Evolutionary conservation across 2,113 vertebrate species (phyloP).

Genomic region (Oplegnathus fasciatus): DNA sequence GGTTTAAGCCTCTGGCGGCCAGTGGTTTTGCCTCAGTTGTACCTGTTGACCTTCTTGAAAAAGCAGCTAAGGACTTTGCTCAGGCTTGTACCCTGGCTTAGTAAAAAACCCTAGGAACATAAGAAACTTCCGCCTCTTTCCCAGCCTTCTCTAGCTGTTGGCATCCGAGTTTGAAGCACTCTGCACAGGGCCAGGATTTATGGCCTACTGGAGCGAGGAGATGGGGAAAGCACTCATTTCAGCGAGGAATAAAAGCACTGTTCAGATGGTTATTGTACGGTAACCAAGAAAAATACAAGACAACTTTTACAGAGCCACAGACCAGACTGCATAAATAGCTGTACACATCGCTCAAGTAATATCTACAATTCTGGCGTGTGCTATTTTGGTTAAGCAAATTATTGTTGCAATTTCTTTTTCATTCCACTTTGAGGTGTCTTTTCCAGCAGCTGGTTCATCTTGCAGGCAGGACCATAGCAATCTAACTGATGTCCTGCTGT

Average conservation of each 20-base stretch:
- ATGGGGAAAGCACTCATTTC: conserved; percentile 63
- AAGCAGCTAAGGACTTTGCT: conserved; percentile 46
- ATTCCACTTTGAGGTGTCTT: conserved; percentile 42
- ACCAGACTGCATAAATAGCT: conserved; percentile 63
- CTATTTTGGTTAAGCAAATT: conserved; percentile 47
- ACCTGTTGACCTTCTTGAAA: conserved; percentile 63
- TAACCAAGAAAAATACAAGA: conserved; percentile 75
- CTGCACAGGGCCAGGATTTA: conserved; percentile 67
- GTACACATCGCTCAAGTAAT: conserved; percentile 55
- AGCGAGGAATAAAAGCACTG: conserved; percentile 65
- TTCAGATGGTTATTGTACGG: conserved; percentile 64
- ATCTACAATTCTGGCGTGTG: conserved; percentile 42
- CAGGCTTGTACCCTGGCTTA: conserved; percentile 54
- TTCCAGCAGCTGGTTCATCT: conserved; percentile 48
- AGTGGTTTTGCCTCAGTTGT: conserved; percentile 49
- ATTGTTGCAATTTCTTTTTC: conserved; percentile 34
- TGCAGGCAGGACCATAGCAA: neutral
- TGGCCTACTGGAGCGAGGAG: conserved; percentile 43
- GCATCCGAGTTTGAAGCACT: conserved; percentile 48
- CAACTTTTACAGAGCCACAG: conserved; percentile 50
- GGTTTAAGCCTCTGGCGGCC: conserved; percentile 36
- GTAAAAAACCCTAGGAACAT: conserved; percentile 51
- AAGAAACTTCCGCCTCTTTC: conserved; percentile 60
- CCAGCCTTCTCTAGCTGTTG: conserved; percentile 57
- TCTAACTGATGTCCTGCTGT: conserved; percentile 14